phyloP scores from a whole-genome alignment of 2,113 vertebrate genomes.

The Scomber japonicus region DNA sequence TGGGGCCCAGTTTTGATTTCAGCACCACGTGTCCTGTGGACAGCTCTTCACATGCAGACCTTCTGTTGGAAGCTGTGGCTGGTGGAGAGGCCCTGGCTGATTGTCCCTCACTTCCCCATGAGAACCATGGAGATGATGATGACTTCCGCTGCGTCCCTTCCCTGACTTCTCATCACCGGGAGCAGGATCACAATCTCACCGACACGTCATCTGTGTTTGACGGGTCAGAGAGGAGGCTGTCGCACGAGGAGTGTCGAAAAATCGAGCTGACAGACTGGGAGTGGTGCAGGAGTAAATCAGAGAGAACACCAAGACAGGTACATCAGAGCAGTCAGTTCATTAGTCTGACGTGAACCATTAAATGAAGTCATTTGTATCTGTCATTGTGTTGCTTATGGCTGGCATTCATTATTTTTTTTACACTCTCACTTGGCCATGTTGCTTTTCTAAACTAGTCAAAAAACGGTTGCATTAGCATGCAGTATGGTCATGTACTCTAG shows the following conservation, averaged over 20 bases:
- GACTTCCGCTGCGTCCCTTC: slow-evolving; percentile 59
- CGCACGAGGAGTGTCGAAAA: slow-evolving; percentile 88
- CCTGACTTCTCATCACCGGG: slow-evolving; percentile 58
- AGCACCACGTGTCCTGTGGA: slow-evolving; percentile 83
- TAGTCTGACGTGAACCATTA: slow-evolving; percentile 31
- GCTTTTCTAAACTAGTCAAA: slow-evolving; percentile 34
- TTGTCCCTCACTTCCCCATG: slow-evolving; percentile 52
- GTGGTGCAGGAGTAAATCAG: slow-evolving; percentile 97
- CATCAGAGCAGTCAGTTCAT: not conserved
- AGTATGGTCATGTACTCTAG: slow-evolving; percentile 6
- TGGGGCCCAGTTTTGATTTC: slow-evolving; percentile 81
- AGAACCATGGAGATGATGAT: slow-evolving; percentile 55
- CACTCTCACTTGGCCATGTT: not conserved
- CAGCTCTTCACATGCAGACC: slow-evolving; percentile 80
- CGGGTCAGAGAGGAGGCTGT: slow-evolving; percentile 88
- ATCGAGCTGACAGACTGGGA: slow-evolving; percentile 95
- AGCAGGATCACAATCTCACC: slow-evolving; percentile 69
- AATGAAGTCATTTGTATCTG: slow-evolving; percentile 41
- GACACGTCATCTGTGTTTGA: slow-evolving; percentile 80
- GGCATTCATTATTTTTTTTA: slow-evolving; percentile 32
- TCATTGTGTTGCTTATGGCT: slow-evolving; percentile 37
- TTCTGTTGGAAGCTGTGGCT: slow-evolving; percentile 69
- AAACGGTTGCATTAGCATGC: slow-evolving; percentile 18
- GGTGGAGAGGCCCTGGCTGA: slow-evolving; percentile 58
- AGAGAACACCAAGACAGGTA: slow-evolving; percentile 96